Evolutionary conservation across 35 echinoderm and acorn worm species (phyloP).

Genomic region (Ophiothrix spiculata): DNA sequence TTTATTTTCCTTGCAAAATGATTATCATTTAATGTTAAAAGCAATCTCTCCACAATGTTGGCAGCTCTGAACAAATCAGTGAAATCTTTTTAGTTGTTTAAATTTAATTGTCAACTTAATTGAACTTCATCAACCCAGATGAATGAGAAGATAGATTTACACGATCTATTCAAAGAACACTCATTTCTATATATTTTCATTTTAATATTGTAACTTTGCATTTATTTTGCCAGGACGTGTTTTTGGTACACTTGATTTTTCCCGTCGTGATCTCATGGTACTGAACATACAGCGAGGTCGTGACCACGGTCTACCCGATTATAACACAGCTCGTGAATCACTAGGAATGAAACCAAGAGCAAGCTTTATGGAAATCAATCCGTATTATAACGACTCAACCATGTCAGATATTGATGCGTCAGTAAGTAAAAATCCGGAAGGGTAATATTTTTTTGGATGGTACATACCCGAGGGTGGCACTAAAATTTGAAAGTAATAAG

Average conservation of each 20-base stretch:
- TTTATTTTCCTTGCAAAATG: too few species aligned
- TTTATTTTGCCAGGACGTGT: conserved; percentile 89
- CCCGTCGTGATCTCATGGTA: conserved; percentile 94
- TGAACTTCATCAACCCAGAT: neutral
- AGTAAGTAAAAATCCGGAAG: conserved; percentile 29
- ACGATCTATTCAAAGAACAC: too few species aligned
- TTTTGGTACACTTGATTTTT: conserved; percentile 91
- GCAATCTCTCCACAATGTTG: too few species aligned
- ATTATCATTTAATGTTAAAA: too few species aligned
- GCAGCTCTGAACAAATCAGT: too few species aligned
- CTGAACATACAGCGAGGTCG: conserved; percentile 87
- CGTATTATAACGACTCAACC: neutral
- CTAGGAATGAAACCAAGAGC: conserved; percentile 46
- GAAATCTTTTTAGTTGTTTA: neutral
- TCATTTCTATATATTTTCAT: neutral
- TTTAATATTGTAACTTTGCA: neutral
- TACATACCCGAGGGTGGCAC: too few species aligned
- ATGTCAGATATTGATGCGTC: neutral
- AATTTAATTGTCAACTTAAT: neutral
- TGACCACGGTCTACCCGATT: conserved; percentile 91
- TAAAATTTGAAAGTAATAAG: too few species aligned
- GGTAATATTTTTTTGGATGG: too few species aligned
- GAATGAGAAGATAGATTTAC: too few species aligned
- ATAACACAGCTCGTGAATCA: conserved; percentile 74
- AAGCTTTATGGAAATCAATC: conserved; percentile 51